These are phyloP conservation scores for Vultur gryphus DNA, from an alignment of 2,797 vertebrate species.

Conservation along the genomic window DNA sequence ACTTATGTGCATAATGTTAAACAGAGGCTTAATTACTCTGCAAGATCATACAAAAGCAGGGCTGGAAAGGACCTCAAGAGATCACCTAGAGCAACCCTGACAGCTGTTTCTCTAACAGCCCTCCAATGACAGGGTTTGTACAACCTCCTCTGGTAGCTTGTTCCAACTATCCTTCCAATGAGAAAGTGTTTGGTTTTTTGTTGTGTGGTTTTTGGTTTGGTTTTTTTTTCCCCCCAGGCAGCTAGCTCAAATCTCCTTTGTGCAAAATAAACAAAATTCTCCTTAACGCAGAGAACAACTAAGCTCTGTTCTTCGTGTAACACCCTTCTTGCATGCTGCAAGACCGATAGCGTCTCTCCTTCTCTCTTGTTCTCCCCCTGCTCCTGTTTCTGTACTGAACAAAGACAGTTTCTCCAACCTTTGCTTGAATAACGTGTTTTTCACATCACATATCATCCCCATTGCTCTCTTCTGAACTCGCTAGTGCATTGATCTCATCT, in stretches of 20 bases:
- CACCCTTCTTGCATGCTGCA: background rate
- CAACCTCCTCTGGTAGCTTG: background rate
- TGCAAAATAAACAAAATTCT: background rate
- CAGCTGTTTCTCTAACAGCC: background rate
- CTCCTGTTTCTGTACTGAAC: background rate
- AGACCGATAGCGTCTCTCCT: background rate
- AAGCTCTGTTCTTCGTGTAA: background rate
- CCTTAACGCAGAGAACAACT: background rate
- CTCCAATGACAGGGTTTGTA: background rate
- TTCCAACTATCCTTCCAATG: background rate
- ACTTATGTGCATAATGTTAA: background rate
- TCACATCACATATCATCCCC: background rate
- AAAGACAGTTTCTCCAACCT: background rate
- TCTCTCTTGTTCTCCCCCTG: background rate
- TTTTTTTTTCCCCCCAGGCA: background rate
- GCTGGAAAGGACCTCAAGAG: slow-evolving; percentile 1
- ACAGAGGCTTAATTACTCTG: slow-evolving; percentile 38
- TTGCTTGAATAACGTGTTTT: background rate
- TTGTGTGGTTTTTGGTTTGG: background rate
- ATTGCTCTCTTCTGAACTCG: background rate
- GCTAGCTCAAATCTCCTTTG: background rate
- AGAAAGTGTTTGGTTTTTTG: background rate
- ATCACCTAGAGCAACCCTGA: background rate
- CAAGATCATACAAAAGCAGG: slow-evolving; percentile 5
- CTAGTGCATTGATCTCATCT: background rate